phyloP scores from a whole-genome alignment of 2,113 vertebrate genomes.

The Anser cygnoides region DNA sequence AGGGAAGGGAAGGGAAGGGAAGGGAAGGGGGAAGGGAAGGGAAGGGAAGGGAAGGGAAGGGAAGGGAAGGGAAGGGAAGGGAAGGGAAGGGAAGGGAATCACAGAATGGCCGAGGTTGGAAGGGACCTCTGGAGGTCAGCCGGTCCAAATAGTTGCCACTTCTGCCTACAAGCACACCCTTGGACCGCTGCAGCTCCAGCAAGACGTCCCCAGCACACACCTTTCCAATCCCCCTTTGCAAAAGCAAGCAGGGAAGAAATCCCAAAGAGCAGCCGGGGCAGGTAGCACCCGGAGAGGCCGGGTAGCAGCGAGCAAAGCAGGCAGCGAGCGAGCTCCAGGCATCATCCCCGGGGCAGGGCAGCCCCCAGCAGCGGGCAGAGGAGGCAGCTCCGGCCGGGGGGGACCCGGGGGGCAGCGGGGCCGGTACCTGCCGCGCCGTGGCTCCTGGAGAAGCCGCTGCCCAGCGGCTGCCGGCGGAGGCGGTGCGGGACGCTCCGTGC shows the following conservation, averaged over 20 bases:
- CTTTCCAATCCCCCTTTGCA: rapidly evolving
- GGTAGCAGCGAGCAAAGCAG: background rate
- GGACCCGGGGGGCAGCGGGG: background rate
- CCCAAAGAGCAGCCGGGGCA: rapidly evolving
- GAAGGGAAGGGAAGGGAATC: background rate
- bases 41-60: too few species aligned
- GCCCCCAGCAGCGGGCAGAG: background rate
- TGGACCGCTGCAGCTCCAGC: rapidly evolving
- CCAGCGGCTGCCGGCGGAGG: background rate
- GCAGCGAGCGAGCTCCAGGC: too few species aligned
- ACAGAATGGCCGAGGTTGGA: background rate
- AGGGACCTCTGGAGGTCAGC: background rate
- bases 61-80: too few species aligned
- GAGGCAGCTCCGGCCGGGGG: background rate
- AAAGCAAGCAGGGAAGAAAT: rapidly evolving
- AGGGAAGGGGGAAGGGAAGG: too few species aligned
- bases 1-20: too few species aligned
- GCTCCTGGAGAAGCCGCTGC: background rate
- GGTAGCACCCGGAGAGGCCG: background rate
- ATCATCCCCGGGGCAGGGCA: background rate
- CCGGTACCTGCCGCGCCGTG: background rate
- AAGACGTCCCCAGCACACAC: rapidly evolving
- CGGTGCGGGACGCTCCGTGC: background rate
- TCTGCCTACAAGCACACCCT: rapidly evolving
- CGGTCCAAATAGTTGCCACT: rapidly evolving